A percentile compares a stretch with the other conserved stretches of the same genome.
phyloP scores from a whole-genome alignment of 1,140 invertebrate genomes.

The Dendroctonus ponderosae region DNA sequence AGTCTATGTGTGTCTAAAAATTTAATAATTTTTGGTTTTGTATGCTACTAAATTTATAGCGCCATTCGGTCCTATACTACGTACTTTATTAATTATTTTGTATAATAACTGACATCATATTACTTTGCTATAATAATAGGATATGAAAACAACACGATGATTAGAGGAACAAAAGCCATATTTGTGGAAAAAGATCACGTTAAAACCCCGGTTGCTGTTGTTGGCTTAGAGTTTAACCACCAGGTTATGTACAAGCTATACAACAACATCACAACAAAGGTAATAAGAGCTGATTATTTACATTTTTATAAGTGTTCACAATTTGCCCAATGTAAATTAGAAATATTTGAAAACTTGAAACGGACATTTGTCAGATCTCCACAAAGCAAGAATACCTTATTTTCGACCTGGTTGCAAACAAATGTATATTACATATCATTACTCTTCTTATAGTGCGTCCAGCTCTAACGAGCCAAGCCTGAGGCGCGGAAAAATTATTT shows the following conservation, averaged over 20 bases:
- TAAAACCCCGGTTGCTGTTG: conserved; percentile 80
- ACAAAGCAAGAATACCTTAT: too few relatives aligned
- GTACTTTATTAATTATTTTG: too few relatives aligned
- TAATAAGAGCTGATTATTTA: too few relatives aligned
- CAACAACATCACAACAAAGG: conserved; percentile 67
- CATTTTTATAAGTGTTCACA: background rate
- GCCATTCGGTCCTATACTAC: background rate
- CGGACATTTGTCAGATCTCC: too few relatives aligned
- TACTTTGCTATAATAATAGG: conserved; percentile 45
- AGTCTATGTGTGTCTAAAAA: background rate
- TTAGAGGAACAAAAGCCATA: conserved; percentile 84
- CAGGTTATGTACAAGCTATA: conserved; percentile 61
- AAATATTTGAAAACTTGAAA: too few relatives aligned
- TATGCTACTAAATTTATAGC: background rate
- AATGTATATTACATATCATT: too few relatives aligned
- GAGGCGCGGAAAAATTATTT: too few relatives aligned
- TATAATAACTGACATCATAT: too few relatives aligned
- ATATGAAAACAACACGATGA: conserved; percentile 64
- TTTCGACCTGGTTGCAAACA: too few relatives aligned
- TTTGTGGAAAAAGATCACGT: conserved; percentile 64
- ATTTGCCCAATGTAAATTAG: too few relatives aligned
- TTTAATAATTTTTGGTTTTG: background rate
- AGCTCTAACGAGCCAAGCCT: too few relatives aligned
- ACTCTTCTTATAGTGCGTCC: too few relatives aligned
- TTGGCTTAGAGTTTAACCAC: conserved; percentile 86